A percentile compares a stretch with the other conserved stretches of the same genome.
phyloP scores from a whole-genome alignment of 2,888 invertebrate species.

The Spodoptera picta region DNA sequence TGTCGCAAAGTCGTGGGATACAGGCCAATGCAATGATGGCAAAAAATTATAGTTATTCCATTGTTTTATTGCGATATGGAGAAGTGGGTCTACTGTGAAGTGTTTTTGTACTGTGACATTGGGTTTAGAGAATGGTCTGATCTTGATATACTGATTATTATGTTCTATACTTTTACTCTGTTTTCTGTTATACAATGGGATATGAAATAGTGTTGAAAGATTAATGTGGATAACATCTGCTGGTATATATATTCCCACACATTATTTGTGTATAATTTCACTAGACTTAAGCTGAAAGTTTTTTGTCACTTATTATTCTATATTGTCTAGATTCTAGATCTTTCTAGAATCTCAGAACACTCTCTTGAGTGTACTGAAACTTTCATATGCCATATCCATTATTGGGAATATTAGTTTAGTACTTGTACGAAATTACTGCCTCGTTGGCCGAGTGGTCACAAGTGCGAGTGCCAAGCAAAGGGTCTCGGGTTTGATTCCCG shows the following conservation, averaged over 20 bases:
- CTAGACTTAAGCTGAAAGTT: not conserved
- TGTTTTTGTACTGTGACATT: slow-evolving; percentile 57
- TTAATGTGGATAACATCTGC: slow-evolving; percentile 11
- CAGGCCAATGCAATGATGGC: slow-evolving; percentile 59
- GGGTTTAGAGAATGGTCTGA: slow-evolving; percentile 38
- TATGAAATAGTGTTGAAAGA: slow-evolving; percentile 38
- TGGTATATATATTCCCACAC: slow-evolving; percentile 39
- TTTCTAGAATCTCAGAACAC: too few relatives aligned
- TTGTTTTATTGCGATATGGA: slow-evolving; percentile 62
- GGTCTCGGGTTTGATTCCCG: too few relatives aligned
- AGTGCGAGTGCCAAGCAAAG: too few relatives aligned
- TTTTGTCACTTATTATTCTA: too few relatives aligned
- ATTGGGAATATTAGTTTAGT: too few relatives aligned
- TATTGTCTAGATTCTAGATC: too few relatives aligned
- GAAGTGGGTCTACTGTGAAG: slow-evolving; percentile 40
- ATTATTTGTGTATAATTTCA: not conserved
- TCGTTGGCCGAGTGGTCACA: too few relatives aligned
- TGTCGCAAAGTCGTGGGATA: slow-evolving; percentile 72
- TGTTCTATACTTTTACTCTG: slow-evolving; percentile 44
- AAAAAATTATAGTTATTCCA: slow-evolving; percentile 60
- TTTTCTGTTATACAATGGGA: slow-evolving; percentile 22
- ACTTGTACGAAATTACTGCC: too few relatives aligned
- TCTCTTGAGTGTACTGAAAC: too few relatives aligned
- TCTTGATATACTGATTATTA: slow-evolving; percentile 44
- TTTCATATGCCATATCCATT: too few relatives aligned